These are phyloP conservation scores for Oreotrochilus melanogaster DNA, from an alignment of 2,113 vertebrate species.

Conservation along the genomic window DNA sequence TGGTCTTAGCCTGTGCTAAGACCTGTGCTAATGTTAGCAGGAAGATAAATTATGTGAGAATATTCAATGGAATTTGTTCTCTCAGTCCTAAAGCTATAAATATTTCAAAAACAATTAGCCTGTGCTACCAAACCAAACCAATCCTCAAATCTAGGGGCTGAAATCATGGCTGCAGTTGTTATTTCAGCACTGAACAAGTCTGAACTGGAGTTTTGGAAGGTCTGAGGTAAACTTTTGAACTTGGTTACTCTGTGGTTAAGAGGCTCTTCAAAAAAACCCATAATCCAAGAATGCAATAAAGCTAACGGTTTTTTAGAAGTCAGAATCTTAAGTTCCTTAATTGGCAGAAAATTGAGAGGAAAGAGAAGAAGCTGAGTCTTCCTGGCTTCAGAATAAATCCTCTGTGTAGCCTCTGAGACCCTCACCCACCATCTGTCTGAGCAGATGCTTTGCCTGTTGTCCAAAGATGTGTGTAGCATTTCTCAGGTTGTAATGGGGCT, in stretches of 20 bases:
- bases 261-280: neutral
- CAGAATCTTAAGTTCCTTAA: constrained; percentile 4
- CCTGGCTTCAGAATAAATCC: neutral
- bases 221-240: neutral
- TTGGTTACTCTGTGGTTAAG: neutral
- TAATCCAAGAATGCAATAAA: neutral
- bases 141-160: neutral
- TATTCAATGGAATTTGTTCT: no score
- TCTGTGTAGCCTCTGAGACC: constrained; percentile 1
- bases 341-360: neutral
- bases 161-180: neutral
- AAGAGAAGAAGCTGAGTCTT: neutral
- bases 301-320: neutral
- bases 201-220: neutral
- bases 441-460: constrained; percentile 26
- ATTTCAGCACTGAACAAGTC: neutral
- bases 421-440: constrained; percentile 30
- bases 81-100: no score
- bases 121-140: neutral
- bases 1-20: neutral
- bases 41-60: no score
- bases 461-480: neutral
- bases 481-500: neutral
- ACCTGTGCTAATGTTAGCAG: no score
- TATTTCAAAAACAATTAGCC: no score